A percentile compares a stretch with the other conserved stretches of the same genome.
These are phyloP conservation scores for Drosophila lowei DNA, from an alignment of 1,140 invertebrate genomes.

Conservation along the genomic window DNA sequence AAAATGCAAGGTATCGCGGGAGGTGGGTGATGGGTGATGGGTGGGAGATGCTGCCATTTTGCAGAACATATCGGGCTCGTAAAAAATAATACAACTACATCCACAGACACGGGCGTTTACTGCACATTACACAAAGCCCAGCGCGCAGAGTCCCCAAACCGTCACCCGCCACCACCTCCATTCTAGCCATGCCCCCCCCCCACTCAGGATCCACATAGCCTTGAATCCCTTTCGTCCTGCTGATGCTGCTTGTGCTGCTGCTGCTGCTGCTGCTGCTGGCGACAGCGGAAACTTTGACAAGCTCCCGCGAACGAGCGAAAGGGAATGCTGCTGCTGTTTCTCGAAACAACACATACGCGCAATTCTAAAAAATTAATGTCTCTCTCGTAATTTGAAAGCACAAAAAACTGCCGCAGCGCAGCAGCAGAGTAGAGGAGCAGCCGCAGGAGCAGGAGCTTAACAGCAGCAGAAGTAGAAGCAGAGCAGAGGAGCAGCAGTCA, in stretches of 20 bases:
- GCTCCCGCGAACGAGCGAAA: constrained; percentile 6
- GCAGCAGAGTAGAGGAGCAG: background rate
- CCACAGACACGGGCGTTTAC: constrained; percentile 71
- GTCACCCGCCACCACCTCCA: background rate
- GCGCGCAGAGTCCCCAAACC: background rate
- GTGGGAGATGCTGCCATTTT: constrained; percentile 54
- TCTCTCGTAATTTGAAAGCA: constrained; percentile 77
- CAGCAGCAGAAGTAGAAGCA: too few relatives aligned
- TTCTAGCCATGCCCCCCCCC: background rate
- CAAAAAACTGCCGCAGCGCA: constrained; percentile 41
- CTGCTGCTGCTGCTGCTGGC: background rate
- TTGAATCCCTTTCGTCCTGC: background rate
- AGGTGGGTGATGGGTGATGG: background rate
- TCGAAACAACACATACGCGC: constrained; percentile 59
- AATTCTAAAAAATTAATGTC: constrained; percentile 82
- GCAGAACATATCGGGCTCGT: constrained; percentile 80
- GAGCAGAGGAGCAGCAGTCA: too few relatives aligned
- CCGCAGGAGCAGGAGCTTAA: too few relatives aligned
- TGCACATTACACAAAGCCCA: constrained; percentile 53
- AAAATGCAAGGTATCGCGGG: constrained; percentile 31
- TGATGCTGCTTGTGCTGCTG: background rate
- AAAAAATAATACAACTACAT: constrained; percentile 82
- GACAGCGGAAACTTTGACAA: constrained; percentile 55
- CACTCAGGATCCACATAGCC: background rate
- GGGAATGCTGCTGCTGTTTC: constrained; percentile 5